phyloP scores from a whole-genome alignment of 1,140 invertebrate genomes.

The Leucophenga varia region DNA sequence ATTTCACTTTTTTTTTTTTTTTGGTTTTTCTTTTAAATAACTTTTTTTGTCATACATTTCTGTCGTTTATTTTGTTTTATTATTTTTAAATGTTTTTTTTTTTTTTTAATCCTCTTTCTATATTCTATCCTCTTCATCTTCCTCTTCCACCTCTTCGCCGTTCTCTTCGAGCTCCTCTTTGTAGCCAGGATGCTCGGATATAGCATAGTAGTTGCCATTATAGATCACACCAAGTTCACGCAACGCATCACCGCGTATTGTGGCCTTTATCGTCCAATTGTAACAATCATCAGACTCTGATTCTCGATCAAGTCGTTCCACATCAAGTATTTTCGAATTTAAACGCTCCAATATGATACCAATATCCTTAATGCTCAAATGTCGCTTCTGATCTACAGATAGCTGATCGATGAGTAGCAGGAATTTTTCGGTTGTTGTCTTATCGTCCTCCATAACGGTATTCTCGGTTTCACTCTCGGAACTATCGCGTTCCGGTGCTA shows the following conservation, averaged over 20 bases:
- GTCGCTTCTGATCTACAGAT: constrained; percentile 85
- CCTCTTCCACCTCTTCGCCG: constrained; percentile 76
- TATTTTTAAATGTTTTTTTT: constrained; percentile 5
- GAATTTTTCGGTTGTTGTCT: constrained; percentile 86
- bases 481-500: constrained; percentile 74
- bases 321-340: constrained; percentile 90
- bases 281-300: constrained; percentile 89
- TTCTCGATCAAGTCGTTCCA: constrained; percentile 85
- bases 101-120: constrained; percentile 56
- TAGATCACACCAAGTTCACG: constrained; percentile 90
- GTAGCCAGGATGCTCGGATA: constrained; percentile 90
- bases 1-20: not conserved
- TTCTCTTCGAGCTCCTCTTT: constrained; percentile 83
- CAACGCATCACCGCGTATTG: constrained; percentile 85
- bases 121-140: constrained; percentile 78
- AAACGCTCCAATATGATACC: constrained; percentile 89
- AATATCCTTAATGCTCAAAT: constrained; percentile 91
- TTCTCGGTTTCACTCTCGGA: constrained; percentile 92
- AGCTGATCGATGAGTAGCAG: constrained; percentile 89
- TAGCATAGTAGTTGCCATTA: constrained; percentile 93
- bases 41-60: not conserved
- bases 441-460: constrained; percentile 86
- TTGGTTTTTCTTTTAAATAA: not conserved
- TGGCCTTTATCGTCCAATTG: constrained; percentile 93
- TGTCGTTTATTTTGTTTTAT: constrained; percentile 5